A percentile compares a stretch with the other conserved stretches of the same genome.
Evolutionary conservation across 2,888 invertebrate genomes (phyloP).

Genomic region (Erynnis tages): DNA sequence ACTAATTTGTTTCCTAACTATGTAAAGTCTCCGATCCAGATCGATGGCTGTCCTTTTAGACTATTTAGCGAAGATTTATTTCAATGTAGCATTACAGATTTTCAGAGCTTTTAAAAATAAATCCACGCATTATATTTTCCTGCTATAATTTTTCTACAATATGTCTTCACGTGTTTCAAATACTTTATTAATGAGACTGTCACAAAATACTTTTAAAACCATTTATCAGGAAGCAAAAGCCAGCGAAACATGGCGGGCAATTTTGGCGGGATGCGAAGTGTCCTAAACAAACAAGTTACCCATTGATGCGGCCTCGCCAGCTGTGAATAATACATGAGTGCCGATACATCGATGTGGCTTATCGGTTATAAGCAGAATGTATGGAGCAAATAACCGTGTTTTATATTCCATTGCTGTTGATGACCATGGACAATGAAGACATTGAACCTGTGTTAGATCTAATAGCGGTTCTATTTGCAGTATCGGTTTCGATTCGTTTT

Average conservation of each 20-base stretch:
- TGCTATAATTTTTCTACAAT: not conserved
- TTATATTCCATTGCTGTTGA: not conserved
- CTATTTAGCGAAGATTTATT: no score
- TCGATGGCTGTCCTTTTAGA: no score
- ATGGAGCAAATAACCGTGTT: not conserved
- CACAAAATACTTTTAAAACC: conserved; percentile 4
- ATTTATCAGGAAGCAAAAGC: conserved; percentile 4
- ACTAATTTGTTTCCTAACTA: no score
- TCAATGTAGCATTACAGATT: no score
- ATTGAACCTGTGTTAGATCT: no score
- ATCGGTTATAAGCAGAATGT: not conserved
- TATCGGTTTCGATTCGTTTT: no score
- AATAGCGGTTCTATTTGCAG: no score
- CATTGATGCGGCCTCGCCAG: conserved; percentile 2
- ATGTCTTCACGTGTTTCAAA: conserved; percentile 1
- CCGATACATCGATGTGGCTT: not conserved
- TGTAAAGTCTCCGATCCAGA: no score
- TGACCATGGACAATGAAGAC: no score
- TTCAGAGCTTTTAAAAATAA: no score
- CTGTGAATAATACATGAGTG: conserved; percentile 4
- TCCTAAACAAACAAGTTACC: conserved; percentile 21
- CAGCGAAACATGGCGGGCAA: conserved; percentile 1
- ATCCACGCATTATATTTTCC: no score
- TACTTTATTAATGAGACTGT: conserved; percentile 20
- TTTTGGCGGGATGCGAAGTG: not conserved